These are phyloP conservation scores for Apistogramma diplotaenia DNA, from an alignment of 2,113 vertebrate species.

Conservation along the genomic window DNA sequence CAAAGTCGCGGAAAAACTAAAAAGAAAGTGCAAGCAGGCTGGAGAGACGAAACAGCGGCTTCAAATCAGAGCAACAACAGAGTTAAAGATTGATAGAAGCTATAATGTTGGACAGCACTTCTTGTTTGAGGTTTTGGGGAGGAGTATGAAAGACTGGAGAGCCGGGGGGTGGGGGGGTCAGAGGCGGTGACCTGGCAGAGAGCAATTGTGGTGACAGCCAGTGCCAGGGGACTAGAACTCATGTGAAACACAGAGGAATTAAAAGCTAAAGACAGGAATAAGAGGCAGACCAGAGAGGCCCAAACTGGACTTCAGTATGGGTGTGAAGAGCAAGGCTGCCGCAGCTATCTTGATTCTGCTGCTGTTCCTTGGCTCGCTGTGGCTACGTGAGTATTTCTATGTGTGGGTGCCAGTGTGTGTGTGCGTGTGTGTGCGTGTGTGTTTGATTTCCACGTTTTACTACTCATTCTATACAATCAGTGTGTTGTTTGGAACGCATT, in stretches of 20 bases:
- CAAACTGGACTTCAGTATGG: constrained; percentile 53
- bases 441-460: neutral
- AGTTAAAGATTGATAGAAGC: constrained; percentile 2
- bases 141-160: constrained; percentile 57
- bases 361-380: constrained; percentile 68
- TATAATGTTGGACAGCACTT: constrained; percentile 22
- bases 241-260: constrained; percentile 62
- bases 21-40: neutral
- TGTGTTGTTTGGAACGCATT: constrained; percentile 45
- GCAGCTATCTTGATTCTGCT: constrained; percentile 69
- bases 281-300: neutral
- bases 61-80: neutral
- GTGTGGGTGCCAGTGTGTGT: neutral
- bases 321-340: constrained; percentile 67
- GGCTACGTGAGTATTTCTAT: constrained; percentile 70
- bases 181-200: constrained; percentile 27
- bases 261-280: constrained; percentile 29
- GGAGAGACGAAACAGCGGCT: neutral
- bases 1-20: neutral
- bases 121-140: constrained; percentile 40
- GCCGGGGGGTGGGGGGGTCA: constrained; percentile 10
- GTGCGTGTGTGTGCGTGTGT: neutral
- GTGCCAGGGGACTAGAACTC: constrained; percentile 53
- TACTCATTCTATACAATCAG: constrained; percentile 31
- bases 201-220: constrained; percentile 57